Percentiles rank a stretch among this genome's conserved stretches.
Conservation (phyloP, 2,888 invertebrate genomes). For the Nephrotoma appendiculata region DNA sequence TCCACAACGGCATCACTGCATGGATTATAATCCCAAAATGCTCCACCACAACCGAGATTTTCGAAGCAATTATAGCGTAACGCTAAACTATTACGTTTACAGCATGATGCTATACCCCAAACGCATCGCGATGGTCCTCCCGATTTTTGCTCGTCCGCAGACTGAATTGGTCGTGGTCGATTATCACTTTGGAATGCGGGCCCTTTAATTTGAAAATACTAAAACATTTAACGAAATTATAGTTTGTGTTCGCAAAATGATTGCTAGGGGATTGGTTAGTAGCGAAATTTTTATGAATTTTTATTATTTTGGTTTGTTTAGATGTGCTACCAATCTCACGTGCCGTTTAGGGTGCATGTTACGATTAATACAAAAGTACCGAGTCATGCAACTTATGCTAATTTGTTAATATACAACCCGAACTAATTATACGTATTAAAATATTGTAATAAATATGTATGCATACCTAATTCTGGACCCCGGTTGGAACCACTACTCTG, state of each 20-base stretch:
- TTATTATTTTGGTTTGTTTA: not conserved
- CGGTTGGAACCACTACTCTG: not conserved
- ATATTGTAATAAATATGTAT: no score
- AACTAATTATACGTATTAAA: no score
- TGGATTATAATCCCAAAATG: constrained; percentile 58
- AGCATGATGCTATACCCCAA: constrained; percentile 64
- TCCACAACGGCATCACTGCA: constrained; percentile 46
- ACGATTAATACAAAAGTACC: not conserved
- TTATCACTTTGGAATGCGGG: not conserved
- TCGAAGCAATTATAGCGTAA: constrained; percentile 52
- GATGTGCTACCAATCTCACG: not conserved
- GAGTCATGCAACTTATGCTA: not conserved
- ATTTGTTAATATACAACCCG: no score
- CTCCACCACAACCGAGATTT: constrained; percentile 50
- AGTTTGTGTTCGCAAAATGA: not conserved
- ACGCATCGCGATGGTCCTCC: constrained; percentile 45
- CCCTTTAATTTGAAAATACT: not conserved
- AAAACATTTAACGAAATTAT: not conserved
- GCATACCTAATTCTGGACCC: not conserved
- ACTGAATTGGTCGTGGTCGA: not conserved
- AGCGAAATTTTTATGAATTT: not conserved
- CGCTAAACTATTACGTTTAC: constrained; percentile 36
- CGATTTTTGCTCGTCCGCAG: constrained; percentile 24
- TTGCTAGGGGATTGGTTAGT: not conserved
- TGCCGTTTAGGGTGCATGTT: not conserved